Conservation (phyloP, 2,797 vertebrate genomes). For the Notamacropus eugenii region DNA sequence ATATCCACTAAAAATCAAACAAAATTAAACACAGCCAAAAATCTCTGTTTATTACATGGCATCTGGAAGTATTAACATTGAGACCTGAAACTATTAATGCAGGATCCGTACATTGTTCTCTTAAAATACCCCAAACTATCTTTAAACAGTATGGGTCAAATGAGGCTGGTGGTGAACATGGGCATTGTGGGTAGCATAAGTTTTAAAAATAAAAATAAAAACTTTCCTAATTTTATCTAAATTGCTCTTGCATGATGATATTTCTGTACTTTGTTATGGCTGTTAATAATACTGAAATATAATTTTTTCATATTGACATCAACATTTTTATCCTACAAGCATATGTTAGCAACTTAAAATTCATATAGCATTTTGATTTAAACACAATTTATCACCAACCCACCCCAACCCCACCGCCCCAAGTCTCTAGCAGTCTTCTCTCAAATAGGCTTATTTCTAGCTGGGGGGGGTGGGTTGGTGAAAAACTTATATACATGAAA, state of each 20-base stretch:
- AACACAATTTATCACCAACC: background rate
- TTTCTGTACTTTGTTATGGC: background rate
- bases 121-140: constrained; percentile 40
- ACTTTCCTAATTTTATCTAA: background rate
- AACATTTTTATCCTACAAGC: background rate
- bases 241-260: background rate
- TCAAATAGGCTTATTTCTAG: background rate
- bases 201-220: constrained; percentile 37
- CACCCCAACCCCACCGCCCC: background rate
- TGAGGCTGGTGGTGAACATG: constrained; percentile 49
- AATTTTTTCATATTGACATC: background rate
- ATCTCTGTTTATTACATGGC: constrained; percentile 44
- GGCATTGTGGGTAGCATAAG: constrained; percentile 48
- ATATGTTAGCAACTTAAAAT: constrained; percentile 7
- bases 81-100: constrained; percentile 55
- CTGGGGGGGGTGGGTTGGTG: background rate
- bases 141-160: constrained; percentile 40
- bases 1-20: constrained; percentile 62
- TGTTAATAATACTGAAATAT: background rate
- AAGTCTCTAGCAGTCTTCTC: background rate
- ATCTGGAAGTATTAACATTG: constrained; percentile 59
- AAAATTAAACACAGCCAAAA: constrained; percentile 64
- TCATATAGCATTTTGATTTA: background rate
- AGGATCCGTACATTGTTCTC: constrained; percentile 36
- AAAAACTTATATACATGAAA: background rate